Base-by-base conservation (phyloP, 2,797 vertebrate genomes). In the Cyclopterus lumpus region DNA sequence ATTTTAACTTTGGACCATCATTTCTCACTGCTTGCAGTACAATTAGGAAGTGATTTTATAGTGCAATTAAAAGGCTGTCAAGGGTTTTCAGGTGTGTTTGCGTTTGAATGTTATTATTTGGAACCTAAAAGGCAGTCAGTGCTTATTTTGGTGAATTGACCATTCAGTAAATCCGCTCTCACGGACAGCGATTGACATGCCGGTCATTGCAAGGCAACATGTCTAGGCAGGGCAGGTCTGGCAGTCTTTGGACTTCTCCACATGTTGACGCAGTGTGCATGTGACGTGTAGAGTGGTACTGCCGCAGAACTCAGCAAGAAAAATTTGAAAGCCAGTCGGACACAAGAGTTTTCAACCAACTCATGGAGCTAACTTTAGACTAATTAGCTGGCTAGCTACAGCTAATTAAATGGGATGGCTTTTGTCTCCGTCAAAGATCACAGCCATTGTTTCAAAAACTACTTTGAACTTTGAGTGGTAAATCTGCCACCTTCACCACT, bases 11-110 rank as follows among this genome's bases (percentile, higher is more conserved):
- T 64, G 42, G 73, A 40, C 69, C 60, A 51, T 77, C 65, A 75
- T 16, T 71, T 74, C 51, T 80, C 57, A 32, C 32, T 58, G 53
- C 57, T 63, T 67, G 72, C 80, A 38, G 36, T 63, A 59, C 76
- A 77, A 81, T 73, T 72, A 77, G 65, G 71, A 68, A 72, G 73
- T 68, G 59, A 81, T 88, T 86, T 81, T 81, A 77, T 67, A 65
- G 69, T 73, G 67, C 75, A 85, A 81, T 88, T 89, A 88, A 85
- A 91, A 86, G 76, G 57, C 75, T 74, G 86, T 88, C 84, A 83
- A 65, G 79, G 70, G 67, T 46, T 89, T 81, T 66, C 75, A 57
- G 54, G 68, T 62, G 70, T 74, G 42, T 86, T 67, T 71, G 71
- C 64, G 71, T 83, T 78, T 66, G 63, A 77, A 74, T 77, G 74